Evolutionary conservation across 2,797 vertebrate genomes (phyloP).

Genomic region (Babyrousa celebensis): DNA sequence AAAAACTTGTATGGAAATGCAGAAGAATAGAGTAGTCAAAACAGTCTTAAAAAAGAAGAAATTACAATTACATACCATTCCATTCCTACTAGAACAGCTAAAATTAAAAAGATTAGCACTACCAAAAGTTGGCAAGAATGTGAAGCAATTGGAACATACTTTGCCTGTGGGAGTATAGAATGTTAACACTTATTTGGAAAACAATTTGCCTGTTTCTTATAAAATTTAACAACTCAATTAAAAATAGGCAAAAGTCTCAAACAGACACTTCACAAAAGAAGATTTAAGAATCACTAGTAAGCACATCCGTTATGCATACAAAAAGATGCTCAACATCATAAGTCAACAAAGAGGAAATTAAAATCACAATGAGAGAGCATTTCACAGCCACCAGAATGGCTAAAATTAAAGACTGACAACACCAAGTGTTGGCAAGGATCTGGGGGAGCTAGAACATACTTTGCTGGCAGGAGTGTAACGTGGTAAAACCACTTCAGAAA

Average conservation of each 20-base stretch:
- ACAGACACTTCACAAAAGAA: slow-evolving; percentile 23
- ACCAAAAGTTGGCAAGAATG: background rate
- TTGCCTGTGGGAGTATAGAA: background rate
- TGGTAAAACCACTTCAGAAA: background rate
- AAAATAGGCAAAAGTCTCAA: background rate
- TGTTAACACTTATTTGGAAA: background rate
- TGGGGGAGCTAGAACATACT: background rate
- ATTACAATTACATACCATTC: background rate
- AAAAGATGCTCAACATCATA: background rate
- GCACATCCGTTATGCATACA: background rate
- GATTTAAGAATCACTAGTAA: background rate
- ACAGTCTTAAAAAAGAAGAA: background rate
- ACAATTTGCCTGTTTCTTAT: background rate
- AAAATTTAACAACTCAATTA: slow-evolving; percentile 1
- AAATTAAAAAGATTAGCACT: background rate
- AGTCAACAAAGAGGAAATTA: background rate
- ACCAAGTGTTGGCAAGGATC: background rate
- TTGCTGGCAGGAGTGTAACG: background rate
- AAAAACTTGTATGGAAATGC: background rate
- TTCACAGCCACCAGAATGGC: background rate
- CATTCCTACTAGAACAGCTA: background rate
- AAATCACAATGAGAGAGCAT: background rate
- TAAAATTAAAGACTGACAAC: background rate
- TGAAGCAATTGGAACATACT: background rate
- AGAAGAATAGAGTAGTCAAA: slow-evolving; percentile 13